phyloP scores from a whole-genome alignment of 2,888 invertebrate genomes.

The Ischnus inquisitorius region DNA sequence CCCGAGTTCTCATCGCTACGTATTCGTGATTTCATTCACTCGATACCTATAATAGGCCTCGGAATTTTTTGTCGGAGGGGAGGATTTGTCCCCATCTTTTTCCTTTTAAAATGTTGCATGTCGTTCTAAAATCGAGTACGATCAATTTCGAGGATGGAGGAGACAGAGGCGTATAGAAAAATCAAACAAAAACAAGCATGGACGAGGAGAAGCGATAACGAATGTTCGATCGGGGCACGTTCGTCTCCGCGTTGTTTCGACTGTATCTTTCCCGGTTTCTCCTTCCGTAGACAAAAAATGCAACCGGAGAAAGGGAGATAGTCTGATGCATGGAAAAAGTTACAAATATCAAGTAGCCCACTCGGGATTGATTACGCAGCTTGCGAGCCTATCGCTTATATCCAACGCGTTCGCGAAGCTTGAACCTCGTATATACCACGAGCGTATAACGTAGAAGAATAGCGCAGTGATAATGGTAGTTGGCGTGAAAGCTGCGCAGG shows the following conservation, averaged over 20 bases:
- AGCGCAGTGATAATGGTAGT: conserved; percentile 79
- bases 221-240: conserved; percentile 27
- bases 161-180: conserved; percentile 8
- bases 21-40: conserved; percentile 48
- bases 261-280: conserved; percentile 7
- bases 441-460: conserved; percentile 50
- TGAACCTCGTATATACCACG: not conserved
- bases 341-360: conserved; percentile 74
- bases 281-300: conserved; percentile 3
- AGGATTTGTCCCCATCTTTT: conserved; percentile 40
- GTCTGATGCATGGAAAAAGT: conserved; percentile 68
- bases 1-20: conserved; percentile 11
- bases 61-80: conserved; percentile 28
- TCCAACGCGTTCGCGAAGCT: conserved; percentile 16
- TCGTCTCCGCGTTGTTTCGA: not conserved
- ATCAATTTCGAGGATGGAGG: conserved; percentile 47
- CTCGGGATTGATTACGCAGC: conserved; percentile 79
- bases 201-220: conserved; percentile 35
- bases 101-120: conserved; percentile 45
- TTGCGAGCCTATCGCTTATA: conserved; percentile 36
- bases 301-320: conserved; percentile 20
- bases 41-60: conserved; percentile 53
- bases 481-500: conserved; percentile 76
- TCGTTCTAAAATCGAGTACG: conserved; percentile 29
- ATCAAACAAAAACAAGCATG: conserved; percentile 28